Evolutionary conservation across 2,888 invertebrate species (phyloP), one percentile per base, ranked within the genome.

Genomic region (Tillus elongatus): DNA sequence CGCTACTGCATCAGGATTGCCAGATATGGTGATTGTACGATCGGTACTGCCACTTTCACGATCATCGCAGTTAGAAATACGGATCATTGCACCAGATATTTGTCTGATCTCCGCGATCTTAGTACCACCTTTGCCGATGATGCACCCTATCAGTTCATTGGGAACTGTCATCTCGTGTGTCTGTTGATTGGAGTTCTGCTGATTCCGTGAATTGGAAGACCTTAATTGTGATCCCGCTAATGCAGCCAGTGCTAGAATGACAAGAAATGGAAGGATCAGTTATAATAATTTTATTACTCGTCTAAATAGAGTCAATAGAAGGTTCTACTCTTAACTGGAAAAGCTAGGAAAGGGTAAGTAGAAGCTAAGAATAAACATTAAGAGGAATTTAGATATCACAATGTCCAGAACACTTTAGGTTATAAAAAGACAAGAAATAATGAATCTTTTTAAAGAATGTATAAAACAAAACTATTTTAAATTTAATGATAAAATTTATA

Each of bases 81-180:
- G 87, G 66, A 97, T 97, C 86, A 92, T 93, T 41, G 97, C 97
- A 41, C 84, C 84, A 50, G 95, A 95, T 57, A 96, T 89, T 74
- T 97, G 95, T 66, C 96, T 83, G 60, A 97, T 97, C 75, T 97
- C 96, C 36, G 96, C 96, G 54, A 97, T 97, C 70, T 96, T 97
- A 59, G 93, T 92, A 60, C 96, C 96, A 13, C 95, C 96, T 69
- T 96, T 92, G 58, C 96, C 96, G 67, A 97, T 97, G 63, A 97
- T 92, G 74, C 96, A 96, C 39, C 96, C 96, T 64, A 97, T 96
- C 58, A 96, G 77, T 67, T 96, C 96, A 67, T 97, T 97, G 50
- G 96, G 95, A 56, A 97, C 95, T 36, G 91, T 91, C 91, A 97
- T 93, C 72, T 96, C 95, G 66, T 95, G 90, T 51, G 89, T 88